These are phyloP conservation scores for Sitta carolinensis DNA, from an alignment of 2,797 vertebrate genomes.

Conservation along the genomic window DNA sequence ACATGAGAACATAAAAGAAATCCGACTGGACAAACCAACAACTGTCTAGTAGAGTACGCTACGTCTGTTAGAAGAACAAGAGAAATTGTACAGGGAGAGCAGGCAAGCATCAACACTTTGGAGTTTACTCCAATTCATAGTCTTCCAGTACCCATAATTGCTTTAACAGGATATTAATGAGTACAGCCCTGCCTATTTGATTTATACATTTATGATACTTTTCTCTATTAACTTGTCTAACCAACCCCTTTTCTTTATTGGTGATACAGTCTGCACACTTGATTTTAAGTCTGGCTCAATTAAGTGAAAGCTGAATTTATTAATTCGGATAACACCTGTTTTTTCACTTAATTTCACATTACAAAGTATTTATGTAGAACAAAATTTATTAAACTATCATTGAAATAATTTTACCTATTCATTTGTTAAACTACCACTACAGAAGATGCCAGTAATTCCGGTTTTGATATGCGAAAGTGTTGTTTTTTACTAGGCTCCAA, in stretches of 20 bases:
- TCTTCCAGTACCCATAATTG: not conserved
- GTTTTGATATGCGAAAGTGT: not conserved
- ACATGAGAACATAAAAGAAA: not conserved
- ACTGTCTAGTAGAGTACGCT: not conserved
- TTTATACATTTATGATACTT: not conserved
- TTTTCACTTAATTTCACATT: not conserved
- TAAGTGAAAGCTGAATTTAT: not conserved
- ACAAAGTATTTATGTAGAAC: not conserved
- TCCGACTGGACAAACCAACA: not conserved
- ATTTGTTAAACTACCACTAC: not conserved
- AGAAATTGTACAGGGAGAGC: not conserved
- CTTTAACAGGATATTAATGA: not conserved
- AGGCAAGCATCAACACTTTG: not conserved
- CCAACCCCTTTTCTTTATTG: not conserved
- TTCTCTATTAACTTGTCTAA: not conserved
- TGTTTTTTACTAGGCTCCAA: constrained; percentile 44
- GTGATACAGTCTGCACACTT: not conserved
- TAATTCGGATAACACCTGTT: not conserved
- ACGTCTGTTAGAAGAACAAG: not conserved
- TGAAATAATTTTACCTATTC: not conserved
- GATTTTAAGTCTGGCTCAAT: not conserved
- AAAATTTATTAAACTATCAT: not conserved
- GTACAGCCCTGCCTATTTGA: not conserved
- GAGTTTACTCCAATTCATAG: not conserved
- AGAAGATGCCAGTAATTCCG: not conserved